These are phyloP conservation scores for Notothenia rossii DNA, from an alignment of 2,113 vertebrate genomes.

Conservation along the genomic window DNA sequence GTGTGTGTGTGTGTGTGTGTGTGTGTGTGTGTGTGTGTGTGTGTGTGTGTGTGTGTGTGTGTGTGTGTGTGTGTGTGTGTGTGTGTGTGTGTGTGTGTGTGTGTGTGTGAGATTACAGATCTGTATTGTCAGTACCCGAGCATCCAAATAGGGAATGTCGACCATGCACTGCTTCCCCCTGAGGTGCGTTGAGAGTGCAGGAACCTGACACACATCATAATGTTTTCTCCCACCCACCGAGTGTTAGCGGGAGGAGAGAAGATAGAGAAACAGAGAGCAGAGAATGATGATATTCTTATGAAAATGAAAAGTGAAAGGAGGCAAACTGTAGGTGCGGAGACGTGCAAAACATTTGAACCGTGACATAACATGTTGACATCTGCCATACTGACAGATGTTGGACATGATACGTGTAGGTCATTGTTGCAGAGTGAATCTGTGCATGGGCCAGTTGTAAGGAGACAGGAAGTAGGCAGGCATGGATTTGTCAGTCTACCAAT, in stretches of 20 bases:
- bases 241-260: background rate
- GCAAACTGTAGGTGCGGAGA: too few species aligned
- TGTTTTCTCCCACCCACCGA: constrained; percentile 29
- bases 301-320: background rate
- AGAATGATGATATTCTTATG: background rate
- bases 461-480: background rate
- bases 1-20: too few species aligned
- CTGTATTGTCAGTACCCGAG: constrained; percentile 13
- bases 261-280: background rate
- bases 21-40: too few species aligned
- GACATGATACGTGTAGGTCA: constrained; percentile 5
- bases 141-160: constrained; percentile 34
- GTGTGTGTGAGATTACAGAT: background rate
- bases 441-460: background rate
- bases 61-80: too few species aligned
- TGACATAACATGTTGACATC: constrained; percentile 19
- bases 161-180: constrained; percentile 5
- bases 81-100: too few species aligned
- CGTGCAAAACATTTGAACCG: background rate
- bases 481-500: constrained; percentile 24
- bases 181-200: constrained; percentile 23
- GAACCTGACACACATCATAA: constrained; percentile 56
- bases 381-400: background rate
- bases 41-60: too few species aligned
- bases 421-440: background rate